Conservation (phyloP, 2,888 invertebrate genomes). For the Blomia tropicalis region DNA sequence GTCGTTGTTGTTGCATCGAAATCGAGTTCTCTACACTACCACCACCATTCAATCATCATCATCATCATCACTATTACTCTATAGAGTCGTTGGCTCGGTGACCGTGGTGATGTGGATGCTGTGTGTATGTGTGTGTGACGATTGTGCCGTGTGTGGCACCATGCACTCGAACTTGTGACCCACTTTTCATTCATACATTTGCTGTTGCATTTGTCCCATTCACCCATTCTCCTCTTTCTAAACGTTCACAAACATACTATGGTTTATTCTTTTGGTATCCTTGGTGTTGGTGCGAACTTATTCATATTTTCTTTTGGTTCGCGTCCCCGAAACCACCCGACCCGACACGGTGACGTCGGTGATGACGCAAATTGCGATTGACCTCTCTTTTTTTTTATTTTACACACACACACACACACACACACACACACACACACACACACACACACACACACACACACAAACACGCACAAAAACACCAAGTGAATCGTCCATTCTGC, state of each 20-base stretch:
- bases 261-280: conserved; percentile 12
- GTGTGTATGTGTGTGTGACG: background rate
- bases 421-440: too few relatives aligned
- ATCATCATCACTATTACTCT: background rate
- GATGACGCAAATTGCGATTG: conserved; percentile 16
- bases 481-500: too few relatives aligned
- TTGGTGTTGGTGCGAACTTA: conserved; percentile 4
- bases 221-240: background rate
- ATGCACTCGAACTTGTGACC: conserved; percentile 19
- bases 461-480: too few relatives aligned
- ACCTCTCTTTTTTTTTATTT: conserved; percentile 12
- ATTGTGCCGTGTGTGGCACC: too few relatives aligned
- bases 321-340: background rate
- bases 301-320: conserved; percentile 2
- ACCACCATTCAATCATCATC: too few relatives aligned
- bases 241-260: too few relatives aligned
- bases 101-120: too few relatives aligned
- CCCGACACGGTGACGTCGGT: background rate
- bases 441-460: too few relatives aligned
- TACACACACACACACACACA: too few relatives aligned
- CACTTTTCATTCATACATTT: conserved; percentile 17
- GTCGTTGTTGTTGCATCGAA: too few relatives aligned
- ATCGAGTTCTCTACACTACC: too few relatives aligned
- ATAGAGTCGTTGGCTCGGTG: too few relatives aligned
- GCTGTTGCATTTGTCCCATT: background rate